These are phyloP conservation scores for Hypsibius dujardini DNA, from an alignment of 1,140 invertebrate species.

Conservation along the genomic window DNA sequence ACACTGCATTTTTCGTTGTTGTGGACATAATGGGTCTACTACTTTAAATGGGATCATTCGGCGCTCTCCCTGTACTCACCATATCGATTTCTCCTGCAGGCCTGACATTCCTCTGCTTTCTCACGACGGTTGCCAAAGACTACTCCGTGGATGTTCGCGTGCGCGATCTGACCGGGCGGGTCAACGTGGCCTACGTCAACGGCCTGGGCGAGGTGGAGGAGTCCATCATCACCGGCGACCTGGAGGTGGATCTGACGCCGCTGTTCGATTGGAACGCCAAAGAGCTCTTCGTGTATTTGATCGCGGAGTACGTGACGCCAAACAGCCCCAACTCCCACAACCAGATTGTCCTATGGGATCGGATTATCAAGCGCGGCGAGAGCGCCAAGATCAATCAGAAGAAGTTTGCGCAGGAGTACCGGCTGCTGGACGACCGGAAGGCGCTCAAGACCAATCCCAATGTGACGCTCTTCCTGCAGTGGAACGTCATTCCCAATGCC, in stretches of 20 bases:
- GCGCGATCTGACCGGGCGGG: slow-evolving; percentile 11
- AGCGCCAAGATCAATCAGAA: slow-evolving; percentile 75
- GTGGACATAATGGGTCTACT: too few species aligned
- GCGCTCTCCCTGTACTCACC: too few species aligned
- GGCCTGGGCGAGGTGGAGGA: slow-evolving; percentile 38
- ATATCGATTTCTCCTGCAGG: slow-evolving; percentile 35
- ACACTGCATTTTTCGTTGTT: too few species aligned
- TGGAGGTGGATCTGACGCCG: slow-evolving; percentile 46
- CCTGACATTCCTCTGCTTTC: slow-evolving; percentile 82
- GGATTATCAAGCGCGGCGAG: slow-evolving; percentile 83
- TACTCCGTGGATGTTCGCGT: slow-evolving; percentile 52
- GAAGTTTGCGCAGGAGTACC: slow-evolving; percentile 93
- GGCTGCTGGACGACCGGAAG: slow-evolving; percentile 98
- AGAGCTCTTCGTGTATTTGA: slow-evolving; percentile 86
- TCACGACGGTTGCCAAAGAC: slow-evolving; percentile 82
- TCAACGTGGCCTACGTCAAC: slow-evolving; percentile 65
- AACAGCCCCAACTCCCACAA: slow-evolving; percentile 51
- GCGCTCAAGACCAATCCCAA: slow-evolving; percentile 82
- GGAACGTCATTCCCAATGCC: slow-evolving; percentile 97
- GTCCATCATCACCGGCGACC: slow-evolving; percentile 34
- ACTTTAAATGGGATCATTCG: too few species aligned
- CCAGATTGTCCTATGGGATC: slow-evolving; percentile 90
- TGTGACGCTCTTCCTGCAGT: slow-evolving; percentile 75
- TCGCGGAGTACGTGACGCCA: slow-evolving; percentile 79
- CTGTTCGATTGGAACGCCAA: slow-evolving; percentile 99